Percentiles rank a stretch among this genome's conserved stretches.
phyloP scores from a whole-genome alignment of 2,797 vertebrate genomes.

The Gallinago solitaria region DNA sequence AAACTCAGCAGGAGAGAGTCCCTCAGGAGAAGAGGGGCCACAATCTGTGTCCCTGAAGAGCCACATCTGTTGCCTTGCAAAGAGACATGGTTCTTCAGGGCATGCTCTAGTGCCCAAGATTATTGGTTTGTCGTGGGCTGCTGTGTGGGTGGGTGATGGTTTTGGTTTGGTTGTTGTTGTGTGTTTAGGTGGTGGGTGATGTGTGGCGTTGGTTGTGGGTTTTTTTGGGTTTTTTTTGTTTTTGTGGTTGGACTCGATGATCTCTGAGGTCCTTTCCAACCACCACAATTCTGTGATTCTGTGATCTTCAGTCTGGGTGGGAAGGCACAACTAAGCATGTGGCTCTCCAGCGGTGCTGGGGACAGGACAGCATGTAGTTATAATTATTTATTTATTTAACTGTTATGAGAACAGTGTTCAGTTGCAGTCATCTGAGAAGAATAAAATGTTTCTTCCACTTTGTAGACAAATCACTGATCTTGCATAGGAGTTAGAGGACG shows the following conservation, averaged over 20 bases:
- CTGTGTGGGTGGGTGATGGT: no score
- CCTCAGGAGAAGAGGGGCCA: background rate
- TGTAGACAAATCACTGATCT: background rate
- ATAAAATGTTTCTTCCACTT: background rate
- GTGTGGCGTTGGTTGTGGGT: no score
- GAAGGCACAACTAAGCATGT: background rate
- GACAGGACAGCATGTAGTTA: rapidly evolving
- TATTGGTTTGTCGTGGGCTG: no score
- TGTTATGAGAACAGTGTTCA: rapidly evolving
- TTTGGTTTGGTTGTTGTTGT: no score
- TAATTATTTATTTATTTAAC: background rate
- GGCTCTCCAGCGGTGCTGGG: background rate
- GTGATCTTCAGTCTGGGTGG: background rate
- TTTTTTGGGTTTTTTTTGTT: no score
- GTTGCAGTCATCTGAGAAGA: background rate
- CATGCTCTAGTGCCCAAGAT: no score
- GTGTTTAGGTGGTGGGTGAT: no score
- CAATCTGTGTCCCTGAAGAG: background rate
- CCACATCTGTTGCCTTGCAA: rapidly evolving
- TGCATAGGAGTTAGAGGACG: background rate
- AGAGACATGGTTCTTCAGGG: no score
- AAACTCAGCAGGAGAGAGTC: background rate
- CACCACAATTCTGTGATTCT: no score
- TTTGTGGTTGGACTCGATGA: no score
- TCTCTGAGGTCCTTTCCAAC: no score